These are phyloP conservation scores for Edolisoma coerulescens DNA, from an alignment of 2,113 vertebrate genomes.

Conservation along the genomic window DNA sequence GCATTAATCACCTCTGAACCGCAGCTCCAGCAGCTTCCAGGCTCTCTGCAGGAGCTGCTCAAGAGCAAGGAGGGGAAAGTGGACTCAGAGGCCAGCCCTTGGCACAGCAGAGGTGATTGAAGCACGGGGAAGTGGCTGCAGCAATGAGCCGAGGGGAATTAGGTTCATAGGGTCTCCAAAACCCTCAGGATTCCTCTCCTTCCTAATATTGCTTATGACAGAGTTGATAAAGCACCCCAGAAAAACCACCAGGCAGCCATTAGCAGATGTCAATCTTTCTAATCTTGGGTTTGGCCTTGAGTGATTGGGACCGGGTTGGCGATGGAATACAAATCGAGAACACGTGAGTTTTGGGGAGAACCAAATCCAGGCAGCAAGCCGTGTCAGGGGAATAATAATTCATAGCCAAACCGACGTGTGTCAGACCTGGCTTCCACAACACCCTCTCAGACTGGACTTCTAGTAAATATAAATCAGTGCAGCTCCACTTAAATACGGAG, in stretches of 20 bases:
- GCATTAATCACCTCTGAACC: conserved; percentile 23
- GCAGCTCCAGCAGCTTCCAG: conserved; percentile 3
- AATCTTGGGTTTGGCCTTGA: conserved; percentile 9
- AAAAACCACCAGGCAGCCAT: neutral
- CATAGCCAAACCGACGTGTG: neutral
- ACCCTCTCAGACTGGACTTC: neutral
- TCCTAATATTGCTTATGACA: neutral
- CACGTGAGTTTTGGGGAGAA: conserved; percentile 1
- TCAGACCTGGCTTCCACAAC: neutral
- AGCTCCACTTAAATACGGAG: neutral
- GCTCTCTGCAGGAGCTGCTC: neutral
- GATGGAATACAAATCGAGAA: conserved; percentile 21
- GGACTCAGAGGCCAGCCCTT: neutral
- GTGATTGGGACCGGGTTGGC: neutral
- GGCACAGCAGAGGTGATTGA: neutral
- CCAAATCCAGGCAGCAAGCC: neutral
- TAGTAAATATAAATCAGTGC: conserved; percentile 3
- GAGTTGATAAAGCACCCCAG: conserved; percentile 6
- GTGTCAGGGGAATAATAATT: conserved; percentile 14
- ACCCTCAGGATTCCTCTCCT: neutral
- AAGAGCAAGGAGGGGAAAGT: neutral
- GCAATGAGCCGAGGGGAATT: neutral
- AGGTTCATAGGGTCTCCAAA: neutral
- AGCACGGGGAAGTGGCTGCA: neutral
- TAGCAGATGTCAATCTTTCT: neutral